Conservation (phyloP, 2,113 vertebrate species). For the Melanerpes formicivorus region DNA sequence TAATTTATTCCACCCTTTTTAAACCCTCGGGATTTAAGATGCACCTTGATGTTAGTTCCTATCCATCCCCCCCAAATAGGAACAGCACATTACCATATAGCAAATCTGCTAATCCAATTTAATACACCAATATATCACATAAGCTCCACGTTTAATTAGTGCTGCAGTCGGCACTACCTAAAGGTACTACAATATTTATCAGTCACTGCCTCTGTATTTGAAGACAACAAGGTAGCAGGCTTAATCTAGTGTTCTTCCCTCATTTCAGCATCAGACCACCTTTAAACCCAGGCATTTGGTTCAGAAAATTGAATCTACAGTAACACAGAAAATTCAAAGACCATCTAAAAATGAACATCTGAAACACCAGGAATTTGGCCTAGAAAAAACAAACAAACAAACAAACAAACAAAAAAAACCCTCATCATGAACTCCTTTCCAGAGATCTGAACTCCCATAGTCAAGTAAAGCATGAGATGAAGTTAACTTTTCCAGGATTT, state of each 20-base stretch:
- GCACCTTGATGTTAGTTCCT: slow-evolving; percentile 24
- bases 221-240: background rate
- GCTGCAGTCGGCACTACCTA: slow-evolving; percentile 47
- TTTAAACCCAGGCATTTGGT: background rate
- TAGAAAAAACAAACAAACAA: background rate
- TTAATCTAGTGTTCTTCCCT: background rate
- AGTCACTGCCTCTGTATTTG: background rate
- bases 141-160: slow-evolving; percentile 37
- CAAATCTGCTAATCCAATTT: slow-evolving; percentile 66
- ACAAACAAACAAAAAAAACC: background rate
- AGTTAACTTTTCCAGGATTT: background rate
- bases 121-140: slow-evolving; percentile 51
- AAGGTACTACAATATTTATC: slow-evolving; percentile 38
- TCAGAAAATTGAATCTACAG: background rate
- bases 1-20: slow-evolving; percentile 33
- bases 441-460: background rate
- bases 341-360: background rate
- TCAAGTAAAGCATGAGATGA: background rate
- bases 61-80: slow-evolving; percentile 15
- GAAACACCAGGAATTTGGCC: background rate
- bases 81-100: slow-evolving; percentile 38
- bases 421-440: background rate
- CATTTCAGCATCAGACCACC: background rate
- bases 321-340: background rate
- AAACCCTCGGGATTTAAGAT: slow-evolving; percentile 32